phyloP scores from a whole-genome alignment of 2,113 vertebrate species.

The Scatophagus argus region DNA sequence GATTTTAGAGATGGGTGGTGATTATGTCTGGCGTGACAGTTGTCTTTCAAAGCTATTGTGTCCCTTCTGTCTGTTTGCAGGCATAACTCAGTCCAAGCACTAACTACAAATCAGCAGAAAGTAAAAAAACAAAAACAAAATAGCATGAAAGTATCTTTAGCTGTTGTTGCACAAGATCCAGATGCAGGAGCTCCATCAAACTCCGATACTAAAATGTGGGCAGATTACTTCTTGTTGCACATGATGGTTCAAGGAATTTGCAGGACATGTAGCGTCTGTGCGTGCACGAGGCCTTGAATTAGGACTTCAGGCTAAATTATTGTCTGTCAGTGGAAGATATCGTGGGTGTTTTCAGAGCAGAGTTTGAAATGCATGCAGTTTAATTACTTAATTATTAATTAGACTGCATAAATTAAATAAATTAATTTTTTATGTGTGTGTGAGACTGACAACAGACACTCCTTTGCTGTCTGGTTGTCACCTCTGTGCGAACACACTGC shows the following conservation, averaged over 20 bases:
- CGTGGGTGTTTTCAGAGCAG: neutral
- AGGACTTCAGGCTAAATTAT: neutral
- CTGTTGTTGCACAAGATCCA: neutral
- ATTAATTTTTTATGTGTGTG: too few species aligned
- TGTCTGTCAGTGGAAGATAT: neutral
- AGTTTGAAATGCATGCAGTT: neutral
- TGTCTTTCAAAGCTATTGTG: neutral
- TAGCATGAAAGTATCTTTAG: neutral
- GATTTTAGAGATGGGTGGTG: neutral
- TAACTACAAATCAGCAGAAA: neutral
- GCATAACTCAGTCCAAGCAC: neutral
- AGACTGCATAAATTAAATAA: too few species aligned
- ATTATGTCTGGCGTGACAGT: neutral
- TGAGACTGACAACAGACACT: constrained; percentile 31
- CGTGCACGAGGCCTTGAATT: neutral
- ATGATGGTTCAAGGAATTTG: neutral
- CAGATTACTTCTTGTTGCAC: neutral
- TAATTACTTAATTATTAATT: too few species aligned
- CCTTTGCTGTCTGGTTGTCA: constrained; percentile 51
- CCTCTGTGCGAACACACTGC: constrained; percentile 49
- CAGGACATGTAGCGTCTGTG: neutral
- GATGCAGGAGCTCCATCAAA: neutral
- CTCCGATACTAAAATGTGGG: neutral
- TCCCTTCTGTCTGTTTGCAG: neutral
- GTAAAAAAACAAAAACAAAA: too few species aligned